A percentile compares a stretch with the other conserved stretches of the same genome.
These are phyloP conservation scores for Empis livida DNA, from an alignment of 2,888 invertebrate genomes.

Conservation along the genomic window DNA sequence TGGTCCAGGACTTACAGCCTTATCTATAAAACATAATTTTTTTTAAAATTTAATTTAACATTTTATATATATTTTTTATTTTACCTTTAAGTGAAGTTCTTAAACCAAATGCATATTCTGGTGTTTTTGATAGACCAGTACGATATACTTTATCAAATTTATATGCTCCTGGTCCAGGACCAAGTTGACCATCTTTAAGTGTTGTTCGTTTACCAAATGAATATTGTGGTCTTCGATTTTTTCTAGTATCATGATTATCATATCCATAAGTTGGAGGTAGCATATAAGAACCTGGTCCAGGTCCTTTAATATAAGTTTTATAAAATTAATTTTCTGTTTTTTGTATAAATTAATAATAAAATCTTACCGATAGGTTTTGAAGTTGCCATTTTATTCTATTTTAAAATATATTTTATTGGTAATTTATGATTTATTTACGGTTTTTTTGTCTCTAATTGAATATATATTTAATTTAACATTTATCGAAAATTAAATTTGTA, in stretches of 20 bases:
- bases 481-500: too few species aligned
- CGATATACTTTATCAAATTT: slow-evolving; percentile 24
- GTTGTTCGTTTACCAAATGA: slow-evolving; percentile 23
- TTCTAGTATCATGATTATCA: slow-evolving; percentile 42
- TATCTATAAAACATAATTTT: slow-evolving; percentile 16
- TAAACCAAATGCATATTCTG: slow-evolving; percentile 41
- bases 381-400: too few species aligned
- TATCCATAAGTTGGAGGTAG: slow-evolving; percentile 45
- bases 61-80: not conserved
- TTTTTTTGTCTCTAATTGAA: too few species aligned
- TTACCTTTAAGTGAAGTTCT: slow-evolving; percentile 22
- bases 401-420: too few species aligned
- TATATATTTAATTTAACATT: too few species aligned
- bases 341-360: too few species aligned
- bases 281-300: slow-evolving; percentile 46
- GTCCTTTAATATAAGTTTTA: slow-evolving; percentile 30
- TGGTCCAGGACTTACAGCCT: slow-evolving; percentile 26
- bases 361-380: too few species aligned
- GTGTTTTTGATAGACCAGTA: slow-evolving; percentile 12
- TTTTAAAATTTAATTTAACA: not conserved
- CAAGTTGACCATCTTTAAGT: slow-evolving; percentile 11
- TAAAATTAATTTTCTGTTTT: too few species aligned
- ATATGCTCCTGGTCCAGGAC: slow-evolving; percentile 30
- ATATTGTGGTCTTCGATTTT: slow-evolving; percentile 37
- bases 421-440: too few species aligned